A percentile compares a stretch with the other conserved stretches of the same genome.
Conservation (phyloP, 2,113 vertebrate genomes). For the Tinamus guttatus region DNA sequence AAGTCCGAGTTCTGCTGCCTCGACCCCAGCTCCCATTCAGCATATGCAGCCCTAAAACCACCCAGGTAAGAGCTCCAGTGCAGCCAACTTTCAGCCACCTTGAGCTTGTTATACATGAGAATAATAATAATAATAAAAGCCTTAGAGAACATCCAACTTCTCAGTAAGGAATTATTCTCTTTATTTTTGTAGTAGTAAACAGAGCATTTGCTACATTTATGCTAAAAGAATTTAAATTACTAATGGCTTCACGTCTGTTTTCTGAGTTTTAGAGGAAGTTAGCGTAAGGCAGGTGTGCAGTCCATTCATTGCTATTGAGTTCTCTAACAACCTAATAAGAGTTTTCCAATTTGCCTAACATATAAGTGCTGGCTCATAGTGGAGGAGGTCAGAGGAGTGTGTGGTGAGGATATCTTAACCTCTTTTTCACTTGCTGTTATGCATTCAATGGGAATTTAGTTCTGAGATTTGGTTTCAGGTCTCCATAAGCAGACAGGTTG, state of each 20-base stretch:
- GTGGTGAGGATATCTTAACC: too few species aligned
- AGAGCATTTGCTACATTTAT: rapidly evolving
- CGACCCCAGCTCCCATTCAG: rapidly evolving
- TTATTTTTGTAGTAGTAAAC: neutral
- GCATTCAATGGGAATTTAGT: rapidly evolving
- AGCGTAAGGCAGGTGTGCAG: neutral
- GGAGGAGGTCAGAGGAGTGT: too few species aligned
- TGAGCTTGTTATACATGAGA: neutral
- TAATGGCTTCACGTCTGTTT: neutral
- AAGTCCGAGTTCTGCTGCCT: neutral
- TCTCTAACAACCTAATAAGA: too few species aligned
- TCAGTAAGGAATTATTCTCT: neutral
- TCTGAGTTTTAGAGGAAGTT: neutral
- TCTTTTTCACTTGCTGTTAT: neutral
- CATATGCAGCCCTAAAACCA: rapidly evolving
- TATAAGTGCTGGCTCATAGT: too few species aligned
- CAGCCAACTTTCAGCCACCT: neutral
- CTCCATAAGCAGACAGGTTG: neutral
- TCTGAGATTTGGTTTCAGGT: neutral
- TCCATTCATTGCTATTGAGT: too few species aligned
- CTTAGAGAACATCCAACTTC: rapidly evolving
- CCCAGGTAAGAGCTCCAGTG: neutral
- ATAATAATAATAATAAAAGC: neutral
- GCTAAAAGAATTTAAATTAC: neutral
- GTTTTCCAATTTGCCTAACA: too few species aligned